Evolutionary conservation across 1,140 invertebrate species (phyloP).

Genomic region (Cyphomyrmex costatus): DNA sequence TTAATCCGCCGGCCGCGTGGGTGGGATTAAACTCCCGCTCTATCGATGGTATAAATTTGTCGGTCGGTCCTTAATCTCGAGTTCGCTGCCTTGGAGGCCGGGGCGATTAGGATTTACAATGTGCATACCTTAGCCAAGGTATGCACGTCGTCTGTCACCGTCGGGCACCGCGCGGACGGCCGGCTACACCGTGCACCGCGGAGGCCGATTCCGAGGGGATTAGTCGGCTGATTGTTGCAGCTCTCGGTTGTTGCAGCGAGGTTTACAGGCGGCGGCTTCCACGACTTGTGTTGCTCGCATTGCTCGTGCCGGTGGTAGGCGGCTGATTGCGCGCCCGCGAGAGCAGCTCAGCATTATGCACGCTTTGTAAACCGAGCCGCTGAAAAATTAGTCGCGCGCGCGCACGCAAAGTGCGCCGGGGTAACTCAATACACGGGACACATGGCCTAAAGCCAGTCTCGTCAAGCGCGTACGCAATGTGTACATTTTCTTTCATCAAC

Average conservation of each 20-base stretch:
- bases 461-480: not conserved
- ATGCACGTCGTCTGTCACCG: slow-evolving; percentile 66
- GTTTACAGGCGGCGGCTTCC: slow-evolving; percentile 61
- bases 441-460: slow-evolving; percentile 28
- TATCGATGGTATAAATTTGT: slow-evolving; percentile 47
- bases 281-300: slow-evolving; percentile 41
- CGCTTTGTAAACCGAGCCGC: slow-evolving; percentile 78
- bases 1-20: not conserved
- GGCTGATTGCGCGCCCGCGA: slow-evolving; percentile 71
- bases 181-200: not conserved
- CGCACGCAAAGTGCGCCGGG: slow-evolving; percentile 37
- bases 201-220: slow-evolving; percentile 73
- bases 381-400: slow-evolving; percentile 75
- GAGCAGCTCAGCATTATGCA: slow-evolving; percentile 74
- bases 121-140: slow-evolving; percentile 53
- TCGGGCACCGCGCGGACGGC: not conserved
- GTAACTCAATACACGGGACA: slow-evolving; percentile 68
- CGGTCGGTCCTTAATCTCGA: slow-evolving; percentile 38
- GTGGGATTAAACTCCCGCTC: slow-evolving; percentile 35
- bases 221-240: slow-evolving; percentile 68
- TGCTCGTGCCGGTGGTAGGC: slow-evolving; percentile 69
- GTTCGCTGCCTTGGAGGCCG: not conserved
- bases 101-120: slow-evolving; percentile 68
- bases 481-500: slow-evolving; percentile 1
- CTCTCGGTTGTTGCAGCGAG: slow-evolving; percentile 41